These are phyloP conservation scores for Gadus macrocephalus DNA, from an alignment of 2,113 vertebrate species.

Conservation along the genomic window DNA sequence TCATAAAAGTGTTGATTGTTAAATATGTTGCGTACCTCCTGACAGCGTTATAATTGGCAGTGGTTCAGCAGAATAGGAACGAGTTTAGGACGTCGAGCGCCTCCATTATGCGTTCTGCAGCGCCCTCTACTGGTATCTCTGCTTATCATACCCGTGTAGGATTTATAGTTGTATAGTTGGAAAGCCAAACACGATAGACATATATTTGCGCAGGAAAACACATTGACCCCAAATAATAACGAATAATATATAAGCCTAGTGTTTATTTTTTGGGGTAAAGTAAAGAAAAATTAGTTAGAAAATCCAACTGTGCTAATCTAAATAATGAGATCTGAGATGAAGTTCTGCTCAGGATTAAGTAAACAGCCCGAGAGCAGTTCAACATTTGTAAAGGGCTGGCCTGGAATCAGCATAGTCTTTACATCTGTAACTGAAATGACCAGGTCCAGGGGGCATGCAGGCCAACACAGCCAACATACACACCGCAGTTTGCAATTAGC, in stretches of 20 bases:
- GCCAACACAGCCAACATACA: not conserved
- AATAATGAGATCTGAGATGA: no score
- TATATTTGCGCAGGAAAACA: conserved; percentile 31
- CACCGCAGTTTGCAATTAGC: not conserved
- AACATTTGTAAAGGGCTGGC: conserved; percentile 33
- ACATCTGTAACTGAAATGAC: conserved; percentile 19
- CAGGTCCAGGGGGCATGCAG: conserved; percentile 22
- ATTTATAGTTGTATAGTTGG: not conserved
- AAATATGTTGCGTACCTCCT: not conserved
- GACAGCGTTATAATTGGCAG: not conserved
- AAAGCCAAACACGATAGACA: conserved; percentile 5
- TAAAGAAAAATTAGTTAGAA: no score
- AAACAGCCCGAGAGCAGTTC: conserved; percentile 28
- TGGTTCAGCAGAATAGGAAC: not conserved
- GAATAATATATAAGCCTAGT: no score
- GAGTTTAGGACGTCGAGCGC: not conserved
- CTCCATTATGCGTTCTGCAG: conserved; percentile 28
- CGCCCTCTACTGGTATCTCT: conserved; percentile 51
- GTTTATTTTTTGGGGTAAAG: no score
- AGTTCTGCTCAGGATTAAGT: conserved; percentile 7
- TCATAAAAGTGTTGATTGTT: no score
- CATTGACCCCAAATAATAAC: no score
- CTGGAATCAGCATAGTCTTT: conserved; percentile 30
- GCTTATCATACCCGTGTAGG: conserved; percentile 21
- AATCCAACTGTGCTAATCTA: no score